Conservation (phyloP, 2,113 vertebrate genomes). For the Elephantulus edwardii region DNA sequence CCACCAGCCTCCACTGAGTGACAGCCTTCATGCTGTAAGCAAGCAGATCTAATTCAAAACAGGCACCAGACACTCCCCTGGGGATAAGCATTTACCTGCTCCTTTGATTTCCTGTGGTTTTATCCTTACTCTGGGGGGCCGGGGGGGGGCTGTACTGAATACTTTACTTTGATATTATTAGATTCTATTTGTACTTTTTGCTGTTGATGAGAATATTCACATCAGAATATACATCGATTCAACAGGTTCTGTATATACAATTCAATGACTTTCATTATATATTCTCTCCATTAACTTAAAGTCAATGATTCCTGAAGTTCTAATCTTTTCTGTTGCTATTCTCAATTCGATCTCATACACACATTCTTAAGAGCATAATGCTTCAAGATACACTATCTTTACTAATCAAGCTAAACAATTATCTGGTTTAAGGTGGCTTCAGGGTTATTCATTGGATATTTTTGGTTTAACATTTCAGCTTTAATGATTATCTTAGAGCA, state of each 20-base stretch:
- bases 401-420: no score
- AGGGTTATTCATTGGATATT: no score
- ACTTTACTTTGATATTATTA: neutral
- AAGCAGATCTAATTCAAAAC: neutral
- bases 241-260: neutral
- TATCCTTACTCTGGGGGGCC: neutral
- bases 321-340: no score
- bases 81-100: neutral
- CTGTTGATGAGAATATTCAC: neutral
- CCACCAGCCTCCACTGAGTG: no score
- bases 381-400: no score
- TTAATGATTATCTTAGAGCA: no score
- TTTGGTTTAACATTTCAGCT: no score
- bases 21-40: fast-evolving
- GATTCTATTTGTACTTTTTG: neutral
- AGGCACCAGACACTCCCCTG: neutral
- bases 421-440: no score
- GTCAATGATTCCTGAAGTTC: neutral
- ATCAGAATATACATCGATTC: neutral
- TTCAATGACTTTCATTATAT: neutral
- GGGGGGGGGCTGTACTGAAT: no score
- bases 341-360: no score
- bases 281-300: neutral
- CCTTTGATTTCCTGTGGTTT: neutral
- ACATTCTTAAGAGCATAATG: no score